These are phyloP conservation scores for Melitaea athalia DNA, from an alignment of 2,888 invertebrate species.

Conservation along the genomic window DNA sequence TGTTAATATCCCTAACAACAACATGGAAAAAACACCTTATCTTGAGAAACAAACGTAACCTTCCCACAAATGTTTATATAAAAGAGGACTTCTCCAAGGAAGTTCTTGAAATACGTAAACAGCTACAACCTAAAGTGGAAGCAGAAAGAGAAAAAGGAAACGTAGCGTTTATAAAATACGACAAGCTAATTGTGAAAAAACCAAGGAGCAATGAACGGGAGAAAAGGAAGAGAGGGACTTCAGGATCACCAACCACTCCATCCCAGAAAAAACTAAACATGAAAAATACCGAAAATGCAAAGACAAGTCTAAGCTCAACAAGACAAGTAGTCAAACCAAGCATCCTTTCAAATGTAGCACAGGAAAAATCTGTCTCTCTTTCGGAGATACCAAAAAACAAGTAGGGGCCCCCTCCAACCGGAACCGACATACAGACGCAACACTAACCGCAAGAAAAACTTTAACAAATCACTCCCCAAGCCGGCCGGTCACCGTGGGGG, in stretches of 20 bases:
- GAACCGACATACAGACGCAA: neutral
- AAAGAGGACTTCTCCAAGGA: constrained; percentile 36
- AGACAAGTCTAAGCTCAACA: neutral
- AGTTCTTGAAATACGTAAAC: constrained; percentile 33
- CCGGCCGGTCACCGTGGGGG: constrained; percentile 29
- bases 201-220: neutral
- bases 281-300: neutral
- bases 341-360: neutral
- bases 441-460: too few relatives aligned
- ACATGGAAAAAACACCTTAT: constrained; percentile 31
- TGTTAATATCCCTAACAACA: constrained; percentile 17
- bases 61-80: constrained; percentile 25
- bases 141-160: constrained; percentile 27
- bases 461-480: constrained; percentile 13
- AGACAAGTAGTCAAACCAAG: neutral
- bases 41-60: constrained; percentile 29
- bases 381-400: neutral
- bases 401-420: neutral
- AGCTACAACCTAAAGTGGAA: constrained; percentile 24
- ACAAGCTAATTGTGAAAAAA: constrained; percentile 11
- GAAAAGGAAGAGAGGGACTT: constrained; percentile 10
- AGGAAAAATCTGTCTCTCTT: neutral
- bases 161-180: constrained; percentile 20
- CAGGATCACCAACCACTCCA: neutral
- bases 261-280: neutral